A percentile compares a stretch with the other conserved stretches of the same genome.
Conservation (phyloP, 2,113 vertebrate genomes). For the Haemorhous mexicanus region DNA sequence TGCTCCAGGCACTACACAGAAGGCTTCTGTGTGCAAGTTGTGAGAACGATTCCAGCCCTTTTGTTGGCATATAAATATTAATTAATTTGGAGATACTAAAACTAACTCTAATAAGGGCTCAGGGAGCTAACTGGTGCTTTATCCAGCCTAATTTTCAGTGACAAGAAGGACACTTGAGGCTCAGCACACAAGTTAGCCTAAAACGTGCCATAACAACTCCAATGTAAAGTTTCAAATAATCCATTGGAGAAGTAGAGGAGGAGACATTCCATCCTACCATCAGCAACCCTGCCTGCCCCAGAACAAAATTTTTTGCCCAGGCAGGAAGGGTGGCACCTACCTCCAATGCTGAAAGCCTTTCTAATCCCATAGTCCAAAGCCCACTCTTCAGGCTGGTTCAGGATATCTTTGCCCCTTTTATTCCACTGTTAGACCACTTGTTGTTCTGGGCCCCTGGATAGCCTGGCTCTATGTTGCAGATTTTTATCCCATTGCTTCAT, state of each 20-base stretch:
- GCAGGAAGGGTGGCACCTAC: not conserved
- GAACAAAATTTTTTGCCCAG: not conserved
- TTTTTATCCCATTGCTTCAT: not conserved
- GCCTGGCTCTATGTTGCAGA: not conserved
- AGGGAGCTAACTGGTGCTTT: not conserved
- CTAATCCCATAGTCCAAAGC: not conserved
- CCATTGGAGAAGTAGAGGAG: not conserved
- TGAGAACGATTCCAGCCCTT: not conserved
- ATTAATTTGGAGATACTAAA: not conserved
- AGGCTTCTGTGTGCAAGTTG: not conserved
- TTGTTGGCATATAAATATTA: not conserved
- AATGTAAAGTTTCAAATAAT: not conserved
- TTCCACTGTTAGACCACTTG: not conserved
- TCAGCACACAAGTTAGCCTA: not conserved
- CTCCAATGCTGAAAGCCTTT: not conserved
- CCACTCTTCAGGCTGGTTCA: not conserved
- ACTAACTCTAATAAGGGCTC: not conserved
- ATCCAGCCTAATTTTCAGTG: not conserved
- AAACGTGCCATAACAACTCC: not conserved
- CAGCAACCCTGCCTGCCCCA: not conserved
- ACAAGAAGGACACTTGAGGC: not conserved
- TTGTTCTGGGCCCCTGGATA: not conserved
- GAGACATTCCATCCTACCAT: fast-evolving
- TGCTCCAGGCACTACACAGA: not conserved
- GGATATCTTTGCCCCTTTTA: not conserved